Conservation (phyloP, 2,888 invertebrate species). For the Idaea aversata region DNA sequence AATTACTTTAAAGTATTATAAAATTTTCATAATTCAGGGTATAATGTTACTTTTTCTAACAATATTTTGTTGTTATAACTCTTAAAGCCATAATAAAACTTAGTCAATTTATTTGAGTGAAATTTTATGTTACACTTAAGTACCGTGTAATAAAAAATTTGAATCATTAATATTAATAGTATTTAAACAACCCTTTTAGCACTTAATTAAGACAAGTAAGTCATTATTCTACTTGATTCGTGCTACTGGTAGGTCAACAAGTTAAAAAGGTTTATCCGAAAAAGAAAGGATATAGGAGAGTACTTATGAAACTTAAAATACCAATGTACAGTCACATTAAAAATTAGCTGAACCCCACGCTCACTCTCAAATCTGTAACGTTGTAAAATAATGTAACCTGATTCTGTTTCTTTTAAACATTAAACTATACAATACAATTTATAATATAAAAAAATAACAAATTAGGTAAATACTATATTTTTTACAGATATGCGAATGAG, state of each 20-base stretch:
- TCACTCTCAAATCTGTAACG: no score
- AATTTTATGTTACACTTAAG: not conserved
- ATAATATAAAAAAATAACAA: no score
- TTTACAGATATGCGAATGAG: no score
- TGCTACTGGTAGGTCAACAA: conserved; percentile 23
- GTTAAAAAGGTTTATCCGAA: no score
- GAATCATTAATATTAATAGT: not conserved
- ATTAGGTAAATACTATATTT: no score
- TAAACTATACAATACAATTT: no score
- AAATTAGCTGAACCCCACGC: no score
- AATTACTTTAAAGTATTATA: conserved; percentile 37
- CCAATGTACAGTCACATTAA: no score
- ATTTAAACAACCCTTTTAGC: not conserved
- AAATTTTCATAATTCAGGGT: conserved; percentile 17
- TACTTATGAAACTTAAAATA: no score
- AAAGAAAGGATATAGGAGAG: no score
- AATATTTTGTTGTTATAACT: conserved; percentile 2
- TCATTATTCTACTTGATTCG: conserved; percentile 9
- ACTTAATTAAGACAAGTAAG: not conserved
- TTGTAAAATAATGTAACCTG: no score
- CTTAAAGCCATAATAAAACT: not conserved
- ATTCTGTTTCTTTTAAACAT: no score
- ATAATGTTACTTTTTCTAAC: conserved; percentile 3
- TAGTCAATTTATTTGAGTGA: not conserved
- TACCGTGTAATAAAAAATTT: conserved; percentile 4